Evolutionary conservation across 2,113 vertebrate species (phyloP).

Genomic region (Oxyruncus cristatus): DNA sequence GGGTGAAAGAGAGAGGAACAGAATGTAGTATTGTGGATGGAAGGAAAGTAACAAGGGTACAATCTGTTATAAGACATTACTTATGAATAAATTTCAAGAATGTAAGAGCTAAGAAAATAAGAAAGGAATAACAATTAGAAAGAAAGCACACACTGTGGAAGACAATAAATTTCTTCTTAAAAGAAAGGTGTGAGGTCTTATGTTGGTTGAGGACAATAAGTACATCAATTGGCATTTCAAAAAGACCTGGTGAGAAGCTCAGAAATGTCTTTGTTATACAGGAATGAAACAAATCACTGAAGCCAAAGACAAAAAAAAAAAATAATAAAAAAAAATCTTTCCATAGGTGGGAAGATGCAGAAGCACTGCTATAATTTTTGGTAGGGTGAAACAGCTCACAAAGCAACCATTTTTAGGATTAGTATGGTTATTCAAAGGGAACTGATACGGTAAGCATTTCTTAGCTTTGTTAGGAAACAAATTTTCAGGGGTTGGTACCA

Average conservation of each 20-base stretch:
- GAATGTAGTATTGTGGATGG: background rate
- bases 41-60: constrained; percentile 25
- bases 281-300: background rate
- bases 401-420: background rate
- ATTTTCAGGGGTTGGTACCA: background rate
- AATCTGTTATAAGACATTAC: constrained; percentile 55
- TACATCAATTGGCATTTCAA: background rate
- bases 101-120: constrained; percentile 30
- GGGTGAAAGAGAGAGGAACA: background rate
- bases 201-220: background rate
- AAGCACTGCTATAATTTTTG: background rate
- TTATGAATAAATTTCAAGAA: constrained; percentile 29
- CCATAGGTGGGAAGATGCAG: background rate
- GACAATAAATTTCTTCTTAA: background rate
- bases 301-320: background rate
- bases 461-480: background rate
- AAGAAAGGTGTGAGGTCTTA: background rate
- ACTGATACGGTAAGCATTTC: background rate
- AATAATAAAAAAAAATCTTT: background rate
- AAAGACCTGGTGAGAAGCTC: background rate
- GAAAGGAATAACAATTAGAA: constrained; percentile 23
- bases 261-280: background rate
- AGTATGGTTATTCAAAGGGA: background rate
- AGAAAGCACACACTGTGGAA: background rate
- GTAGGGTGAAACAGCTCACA: background rate